phyloP scores from a whole-genome alignment of 2,888 invertebrate genomes.

The Lepas anatifera region DNA sequence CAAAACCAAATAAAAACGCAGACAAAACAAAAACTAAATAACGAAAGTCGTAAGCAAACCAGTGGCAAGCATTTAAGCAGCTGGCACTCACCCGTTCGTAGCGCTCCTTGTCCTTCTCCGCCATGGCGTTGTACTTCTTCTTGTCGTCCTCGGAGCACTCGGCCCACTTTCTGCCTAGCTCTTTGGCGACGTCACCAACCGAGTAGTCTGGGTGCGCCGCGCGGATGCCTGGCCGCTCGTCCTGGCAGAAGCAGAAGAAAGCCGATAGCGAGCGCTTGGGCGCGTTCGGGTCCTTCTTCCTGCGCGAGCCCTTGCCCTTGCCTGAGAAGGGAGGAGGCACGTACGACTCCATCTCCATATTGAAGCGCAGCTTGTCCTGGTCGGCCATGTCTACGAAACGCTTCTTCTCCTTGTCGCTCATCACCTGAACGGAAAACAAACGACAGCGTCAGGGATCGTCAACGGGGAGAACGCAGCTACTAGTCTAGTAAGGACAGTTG shows the following conservation, averaged over 20 bases:
- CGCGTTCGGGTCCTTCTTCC: constrained; percentile 85
- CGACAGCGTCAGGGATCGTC: too few species aligned
- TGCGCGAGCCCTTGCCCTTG: constrained; percentile 66
- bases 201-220: constrained; percentile 38
- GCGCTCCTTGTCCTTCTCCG: constrained; percentile 38
- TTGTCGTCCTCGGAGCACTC: constrained; percentile 29
- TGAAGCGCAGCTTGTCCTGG: constrained; percentile 91
- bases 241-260: constrained; percentile 47
- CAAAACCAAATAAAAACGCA: too few species aligned
- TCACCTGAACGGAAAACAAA: too few species aligned
- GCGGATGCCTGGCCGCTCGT: constrained; percentile 41
- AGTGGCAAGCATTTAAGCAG: too few species aligned
- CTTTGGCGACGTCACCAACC: constrained; percentile 43
- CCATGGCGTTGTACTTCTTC: constrained; percentile 35
- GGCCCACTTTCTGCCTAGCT: constrained; percentile 39
- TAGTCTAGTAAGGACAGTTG: too few species aligned
- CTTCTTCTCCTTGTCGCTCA: constrained; percentile 97
- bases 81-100: constrained; percentile 30
- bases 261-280: constrained; percentile 34
- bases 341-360: constrained; percentile 90
- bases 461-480: too few species aligned
- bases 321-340: constrained; percentile 74
- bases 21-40: too few species aligned
- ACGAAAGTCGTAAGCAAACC: too few species aligned
- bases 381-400: constrained; percentile 99